These are phyloP conservation scores for Leptopilina syphax DNA, from an alignment of 2,888 invertebrate species.

Conservation along the genomic window DNA sequence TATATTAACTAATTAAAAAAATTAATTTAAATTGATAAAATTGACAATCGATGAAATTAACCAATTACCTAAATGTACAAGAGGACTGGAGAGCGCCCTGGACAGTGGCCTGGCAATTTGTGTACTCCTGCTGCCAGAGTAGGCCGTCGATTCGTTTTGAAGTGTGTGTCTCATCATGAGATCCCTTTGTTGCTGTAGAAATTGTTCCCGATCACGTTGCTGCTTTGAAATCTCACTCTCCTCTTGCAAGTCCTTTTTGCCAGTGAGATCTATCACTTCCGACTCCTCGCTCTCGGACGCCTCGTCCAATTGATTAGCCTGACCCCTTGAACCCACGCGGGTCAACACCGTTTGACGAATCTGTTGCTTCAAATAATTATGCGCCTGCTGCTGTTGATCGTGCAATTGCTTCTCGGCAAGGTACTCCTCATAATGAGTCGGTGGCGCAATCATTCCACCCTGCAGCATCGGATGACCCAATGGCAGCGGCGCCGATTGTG, in stretches of 20 bases:
- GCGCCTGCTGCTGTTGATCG: slow-evolving; percentile 78
- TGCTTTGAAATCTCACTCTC: slow-evolving; percentile 80
- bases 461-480: slow-evolving; percentile 92
- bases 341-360: slow-evolving; percentile 92
- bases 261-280: slow-evolving; percentile 88
- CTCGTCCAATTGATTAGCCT: slow-evolving; percentile 81
- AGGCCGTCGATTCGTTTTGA: slow-evolving; percentile 78
- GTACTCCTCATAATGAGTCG: slow-evolving; percentile 78
- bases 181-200: slow-evolving; percentile 83
- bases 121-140: slow-evolving; percentile 68
- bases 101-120: slow-evolving; percentile 83
- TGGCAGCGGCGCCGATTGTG: slow-evolving; percentile 95
- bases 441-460: slow-evolving; percentile 76
- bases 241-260: slow-evolving; percentile 78
- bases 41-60: too few species aligned
- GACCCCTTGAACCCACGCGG: slow-evolving; percentile 82
- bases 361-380: slow-evolving; percentile 87
- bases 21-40: too few species aligned
- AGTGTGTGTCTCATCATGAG: slow-evolving; percentile 81
- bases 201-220: slow-evolving; percentile 80
- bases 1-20: too few species aligned
- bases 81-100: slow-evolving; percentile 90
- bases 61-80: slow-evolving; percentile 83
- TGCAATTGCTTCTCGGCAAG: slow-evolving; percentile 79
- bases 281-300: slow-evolving; percentile 77